Evolutionary conservation across 2,113 vertebrate genomes (phyloP), one percentile per base, ranked within the genome.

Genomic region (Nettapus auritus): DNA sequence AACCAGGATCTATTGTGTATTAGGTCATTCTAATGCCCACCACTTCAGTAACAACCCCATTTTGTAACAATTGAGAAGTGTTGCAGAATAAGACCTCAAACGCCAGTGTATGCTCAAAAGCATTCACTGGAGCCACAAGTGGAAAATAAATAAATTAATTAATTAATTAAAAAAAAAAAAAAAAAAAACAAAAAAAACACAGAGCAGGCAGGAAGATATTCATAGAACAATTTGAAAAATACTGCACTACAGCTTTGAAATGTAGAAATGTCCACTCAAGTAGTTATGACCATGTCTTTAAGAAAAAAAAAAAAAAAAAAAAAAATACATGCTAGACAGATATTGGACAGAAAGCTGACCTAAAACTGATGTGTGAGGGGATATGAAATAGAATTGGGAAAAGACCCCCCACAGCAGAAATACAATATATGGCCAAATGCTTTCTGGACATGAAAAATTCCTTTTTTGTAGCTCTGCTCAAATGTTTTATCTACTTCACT

Each of bases 21-120:
- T 18, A 79, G 38, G 33, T 23, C 36, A 19, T 48, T 82, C 38
- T 42, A 33, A 55, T 15, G 9, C 5, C 36, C 6, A 0, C 18
- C 52, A 68, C 19, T 12, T 79, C 34, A 48, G 44, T 25, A 79
- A 46, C 15, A 34, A 21, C 7, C 16, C 12, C 4, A 28, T 60
- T 76, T 66, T 48, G 71, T 29, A 59, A 59, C 31, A 42, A 53
- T 5, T 11, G 18, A 79, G 25, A 70, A 16, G 8, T 38, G 13
- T 48, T 79, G 48, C 16, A 12, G 19, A 53, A 19, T 33, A 40
- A 80, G 12, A 53, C 36, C 15, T 70, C 50, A 40, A 40, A 42
- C 25, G 55, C 46, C 28, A 55, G 3, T 4, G 5, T 23, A 70
- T 0, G 0, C 36, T 71, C 13, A 48, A 85, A 90, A 84, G 53